Percentiles rank a stretch among this genome's conserved stretches.
phyloP scores from a whole-genome alignment of 2,888 invertebrate species.

The Herminia tarsipennalis region DNA sequence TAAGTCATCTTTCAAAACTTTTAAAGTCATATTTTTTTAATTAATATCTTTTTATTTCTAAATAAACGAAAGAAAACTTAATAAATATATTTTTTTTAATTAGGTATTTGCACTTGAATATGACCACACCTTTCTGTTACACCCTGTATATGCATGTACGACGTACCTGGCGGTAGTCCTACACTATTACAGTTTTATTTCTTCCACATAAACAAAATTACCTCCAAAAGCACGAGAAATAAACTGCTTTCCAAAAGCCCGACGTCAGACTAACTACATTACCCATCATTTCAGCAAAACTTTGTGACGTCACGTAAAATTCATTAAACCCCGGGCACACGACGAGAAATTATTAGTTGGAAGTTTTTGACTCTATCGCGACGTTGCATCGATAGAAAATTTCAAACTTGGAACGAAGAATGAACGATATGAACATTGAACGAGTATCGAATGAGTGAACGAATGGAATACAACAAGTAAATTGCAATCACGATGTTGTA shows the following conservation, averaged over 20 bases:
- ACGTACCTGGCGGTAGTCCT: no score
- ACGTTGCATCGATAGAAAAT: conserved; percentile 34
- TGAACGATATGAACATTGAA: conserved; percentile 13
- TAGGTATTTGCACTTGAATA: no score
- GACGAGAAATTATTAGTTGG: conserved; percentile 43
- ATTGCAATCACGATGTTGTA: conserved; percentile 44
- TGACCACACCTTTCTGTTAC: no score
- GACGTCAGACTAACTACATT: conserved; percentile 21
- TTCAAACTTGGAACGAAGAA: conserved; percentile 20
- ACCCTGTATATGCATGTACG: no score
- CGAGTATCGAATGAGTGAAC: conserved; percentile 50
- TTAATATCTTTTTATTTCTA: no score
- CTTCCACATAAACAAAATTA: no score
- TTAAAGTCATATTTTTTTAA: no score
- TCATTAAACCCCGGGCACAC: conserved; percentile 45
- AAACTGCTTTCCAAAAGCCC: conserved; percentile 10
- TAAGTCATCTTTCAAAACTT: no score
- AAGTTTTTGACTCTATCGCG: conserved; percentile 37
- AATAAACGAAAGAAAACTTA: no score
- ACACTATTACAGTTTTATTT: no score
- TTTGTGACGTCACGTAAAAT: conserved; percentile 49
- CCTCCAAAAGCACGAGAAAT: conserved; percentile 1
- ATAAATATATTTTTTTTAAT: no score
- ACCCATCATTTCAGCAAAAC: conserved; percentile 16
- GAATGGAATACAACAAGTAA: conserved; percentile 43